Evolutionary conservation across 2,888 invertebrate genomes (phyloP).

Genomic region (Rhamnusium bicolor): DNA sequence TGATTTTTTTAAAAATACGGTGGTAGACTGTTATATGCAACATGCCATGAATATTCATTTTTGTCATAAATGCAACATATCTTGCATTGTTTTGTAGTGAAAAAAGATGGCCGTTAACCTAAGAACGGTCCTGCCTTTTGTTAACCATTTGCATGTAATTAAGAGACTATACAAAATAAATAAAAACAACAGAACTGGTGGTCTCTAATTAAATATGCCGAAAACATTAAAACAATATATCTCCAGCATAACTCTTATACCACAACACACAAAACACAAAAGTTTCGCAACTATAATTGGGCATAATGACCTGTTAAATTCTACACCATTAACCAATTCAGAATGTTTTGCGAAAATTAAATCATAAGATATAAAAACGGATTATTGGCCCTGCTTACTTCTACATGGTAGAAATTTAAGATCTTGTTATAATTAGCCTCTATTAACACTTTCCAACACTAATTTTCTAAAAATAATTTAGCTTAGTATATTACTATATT

Average conservation of each 20-base stretch:
- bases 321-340: constrained; percentile 37
- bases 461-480: background rate
- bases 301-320: constrained; percentile 36
- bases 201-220: constrained; percentile 54
- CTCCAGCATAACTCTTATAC: constrained; percentile 26
- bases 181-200: constrained; percentile 45
- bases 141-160: constrained; percentile 48
- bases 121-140: background rate
- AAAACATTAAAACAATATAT: constrained; percentile 41
- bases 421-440: constrained; percentile 1
- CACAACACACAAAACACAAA: constrained; percentile 28
- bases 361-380: constrained; percentile 30
- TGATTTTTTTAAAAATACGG: no score
- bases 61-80: no score
- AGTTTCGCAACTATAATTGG: constrained; percentile 34
- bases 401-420: no score
- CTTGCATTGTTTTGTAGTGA: no score
- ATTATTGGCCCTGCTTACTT: background rate
- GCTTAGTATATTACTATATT: no score
- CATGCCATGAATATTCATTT: no score
- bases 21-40: no score
- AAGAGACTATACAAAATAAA: constrained; percentile 52
- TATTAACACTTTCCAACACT: background rate
- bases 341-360: constrained; percentile 40
- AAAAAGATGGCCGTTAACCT: background rate